phyloP scores from a whole-genome alignment of 2,888 invertebrate genomes.

The Orthonevra nobilis region DNA sequence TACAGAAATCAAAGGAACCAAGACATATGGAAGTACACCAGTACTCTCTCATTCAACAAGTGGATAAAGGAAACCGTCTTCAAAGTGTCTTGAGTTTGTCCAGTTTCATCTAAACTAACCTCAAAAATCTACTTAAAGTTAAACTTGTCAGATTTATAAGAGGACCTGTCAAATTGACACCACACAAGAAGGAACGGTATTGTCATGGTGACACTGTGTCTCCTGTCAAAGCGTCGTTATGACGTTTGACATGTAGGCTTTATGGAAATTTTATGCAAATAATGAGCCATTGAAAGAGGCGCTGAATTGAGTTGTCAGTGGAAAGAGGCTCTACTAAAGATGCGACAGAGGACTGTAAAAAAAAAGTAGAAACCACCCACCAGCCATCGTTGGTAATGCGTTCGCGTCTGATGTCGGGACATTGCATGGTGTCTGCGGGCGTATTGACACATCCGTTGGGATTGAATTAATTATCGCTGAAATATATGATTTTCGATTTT shows the following conservation, averaged over 20 bases:
- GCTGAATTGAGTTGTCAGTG: conserved; percentile 31
- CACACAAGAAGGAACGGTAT: too few species aligned
- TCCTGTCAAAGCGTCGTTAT: conserved; percentile 44
- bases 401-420: background rate
- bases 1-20: conserved; percentile 4
- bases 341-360: conserved; percentile 7
- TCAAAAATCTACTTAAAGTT: too few species aligned
- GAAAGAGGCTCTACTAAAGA: conserved; percentile 2
- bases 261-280: conserved; percentile 69
- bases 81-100: too few species aligned
- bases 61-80: too few species aligned
- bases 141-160: too few species aligned
- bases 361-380: conserved; percentile 28
- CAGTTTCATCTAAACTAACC: too few species aligned
- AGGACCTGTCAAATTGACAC: too few species aligned
- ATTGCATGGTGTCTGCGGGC: conserved; percentile 8
- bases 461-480: conserved; percentile 54
- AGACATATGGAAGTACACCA: too few species aligned
- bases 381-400: conserved; percentile 40
- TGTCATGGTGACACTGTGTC: too few species aligned
- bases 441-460: conserved; percentile 42
- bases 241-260: conserved; percentile 59
- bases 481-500: conserved; percentile 41
- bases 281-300: conserved; percentile 49
- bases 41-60: too few species aligned